These are phyloP conservation scores for Condylura cristata DNA, from an alignment of 2,113 vertebrate genomes.

Conservation along the genomic window DNA sequence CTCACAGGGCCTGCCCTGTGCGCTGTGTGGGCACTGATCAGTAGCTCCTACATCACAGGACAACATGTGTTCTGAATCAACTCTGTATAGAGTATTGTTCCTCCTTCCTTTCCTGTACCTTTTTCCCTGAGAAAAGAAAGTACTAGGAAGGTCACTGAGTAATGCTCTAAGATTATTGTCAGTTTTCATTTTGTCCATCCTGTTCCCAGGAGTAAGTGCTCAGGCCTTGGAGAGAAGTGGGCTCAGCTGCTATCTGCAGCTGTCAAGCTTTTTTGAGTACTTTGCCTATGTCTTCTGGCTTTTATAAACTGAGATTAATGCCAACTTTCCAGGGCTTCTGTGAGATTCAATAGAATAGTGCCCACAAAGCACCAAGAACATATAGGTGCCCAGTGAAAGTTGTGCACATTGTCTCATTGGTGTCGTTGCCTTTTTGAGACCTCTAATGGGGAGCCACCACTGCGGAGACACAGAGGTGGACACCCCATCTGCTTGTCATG, in stretches of 20 bases:
- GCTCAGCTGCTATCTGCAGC: slow-evolving; percentile 5
- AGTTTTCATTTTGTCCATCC: neutral
- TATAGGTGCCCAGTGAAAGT: neutral
- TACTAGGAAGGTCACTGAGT: neutral
- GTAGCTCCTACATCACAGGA: neutral
- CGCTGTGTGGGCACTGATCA: neutral
- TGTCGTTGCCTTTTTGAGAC: neutral
- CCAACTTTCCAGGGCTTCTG: neutral
- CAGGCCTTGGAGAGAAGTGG: neutral
- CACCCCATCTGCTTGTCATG: neutral
- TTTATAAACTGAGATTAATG: neutral
- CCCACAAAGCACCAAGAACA: neutral
- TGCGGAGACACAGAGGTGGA: neutral
- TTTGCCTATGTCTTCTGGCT: neutral
- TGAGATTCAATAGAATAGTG: neutral
- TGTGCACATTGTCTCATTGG: neutral
- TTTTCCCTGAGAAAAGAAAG: slow-evolving; percentile 1
- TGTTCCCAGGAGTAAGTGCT: neutral
- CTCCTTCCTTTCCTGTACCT: neutral
- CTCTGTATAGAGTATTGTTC: neutral
- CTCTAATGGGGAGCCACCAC: neutral
- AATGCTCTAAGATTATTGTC: neutral
- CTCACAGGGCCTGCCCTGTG: neutral
- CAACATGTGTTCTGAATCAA: neutral
- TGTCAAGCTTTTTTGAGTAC: neutral